Conservation (phyloP, 2,113 vertebrate genomes). For the Muntiacus reevesi region DNA sequence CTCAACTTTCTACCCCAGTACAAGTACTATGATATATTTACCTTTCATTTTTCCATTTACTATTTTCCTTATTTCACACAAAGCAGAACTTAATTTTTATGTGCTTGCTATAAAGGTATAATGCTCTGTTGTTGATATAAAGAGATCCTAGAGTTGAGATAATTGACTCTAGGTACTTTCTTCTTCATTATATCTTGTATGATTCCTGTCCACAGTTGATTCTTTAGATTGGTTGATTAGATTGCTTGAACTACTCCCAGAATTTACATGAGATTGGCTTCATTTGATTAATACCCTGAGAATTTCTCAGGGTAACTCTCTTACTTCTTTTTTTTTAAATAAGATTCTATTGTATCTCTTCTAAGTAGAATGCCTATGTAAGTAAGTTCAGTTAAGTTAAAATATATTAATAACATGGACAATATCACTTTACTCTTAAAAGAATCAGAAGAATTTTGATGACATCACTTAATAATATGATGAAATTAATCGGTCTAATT, state of each 20-base stretch:
- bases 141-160: background rate
- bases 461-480: background rate
- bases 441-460: background rate
- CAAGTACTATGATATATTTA: background rate
- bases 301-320: background rate
- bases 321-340: background rate
- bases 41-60: background rate
- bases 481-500: background rate
- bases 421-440: background rate
- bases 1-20: background rate
- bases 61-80: background rate
- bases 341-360: background rate
- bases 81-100: background rate
- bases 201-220: background rate
- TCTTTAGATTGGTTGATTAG: background rate
- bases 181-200: background rate
- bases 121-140: background rate
- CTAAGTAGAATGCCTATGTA: background rate
- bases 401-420: background rate
- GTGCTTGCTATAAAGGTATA: background rate
- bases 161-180: background rate
- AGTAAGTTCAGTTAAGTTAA: background rate
- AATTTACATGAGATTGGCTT: background rate
- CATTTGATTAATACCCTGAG: background rate
- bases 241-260: background rate